phyloP scores from a whole-genome alignment of 2,797 vertebrate genomes.

The Lepidocolaptes lacrymiger region DNA sequence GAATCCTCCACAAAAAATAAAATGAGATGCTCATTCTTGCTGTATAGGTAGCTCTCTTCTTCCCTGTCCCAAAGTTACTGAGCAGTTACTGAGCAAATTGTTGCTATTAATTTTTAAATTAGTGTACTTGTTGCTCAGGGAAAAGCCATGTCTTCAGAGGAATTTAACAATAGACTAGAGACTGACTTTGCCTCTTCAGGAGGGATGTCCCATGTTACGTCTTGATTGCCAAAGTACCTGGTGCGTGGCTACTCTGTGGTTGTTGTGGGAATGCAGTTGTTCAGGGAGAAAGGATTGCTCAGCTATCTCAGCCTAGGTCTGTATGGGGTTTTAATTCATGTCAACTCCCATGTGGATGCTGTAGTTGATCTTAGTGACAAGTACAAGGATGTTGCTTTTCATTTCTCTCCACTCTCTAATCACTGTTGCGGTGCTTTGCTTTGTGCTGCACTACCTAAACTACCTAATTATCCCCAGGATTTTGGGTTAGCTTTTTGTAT shows the following conservation, averaged over 20 bases:
- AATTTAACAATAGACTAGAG: not conserved
- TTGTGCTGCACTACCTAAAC: not conserved
- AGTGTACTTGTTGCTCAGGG: not conserved
- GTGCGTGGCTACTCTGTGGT: not conserved
- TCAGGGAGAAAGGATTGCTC: not conserved
- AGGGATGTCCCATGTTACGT: not conserved
- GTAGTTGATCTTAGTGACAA: not conserved
- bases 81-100: constrained; percentile 23
- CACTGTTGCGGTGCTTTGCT: not conserved
- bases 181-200: not conserved
- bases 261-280: not conserved
- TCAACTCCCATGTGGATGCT: not conserved
- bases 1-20: not conserved
- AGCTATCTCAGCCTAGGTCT: not conserved
- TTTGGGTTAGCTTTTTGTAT: not conserved
- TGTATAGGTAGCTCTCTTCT: not conserved
- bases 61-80: constrained; percentile 2
- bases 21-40: not conserved
- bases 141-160: not conserved
- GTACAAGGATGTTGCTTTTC: not conserved
- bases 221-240: not conserved
- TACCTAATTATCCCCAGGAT: not conserved
- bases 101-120: constrained; percentile 54
- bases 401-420: not conserved
- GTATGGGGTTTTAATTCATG: not conserved